Conservation (phyloP, 2,888 invertebrate species). For the Melanotus villosus region DNA sequence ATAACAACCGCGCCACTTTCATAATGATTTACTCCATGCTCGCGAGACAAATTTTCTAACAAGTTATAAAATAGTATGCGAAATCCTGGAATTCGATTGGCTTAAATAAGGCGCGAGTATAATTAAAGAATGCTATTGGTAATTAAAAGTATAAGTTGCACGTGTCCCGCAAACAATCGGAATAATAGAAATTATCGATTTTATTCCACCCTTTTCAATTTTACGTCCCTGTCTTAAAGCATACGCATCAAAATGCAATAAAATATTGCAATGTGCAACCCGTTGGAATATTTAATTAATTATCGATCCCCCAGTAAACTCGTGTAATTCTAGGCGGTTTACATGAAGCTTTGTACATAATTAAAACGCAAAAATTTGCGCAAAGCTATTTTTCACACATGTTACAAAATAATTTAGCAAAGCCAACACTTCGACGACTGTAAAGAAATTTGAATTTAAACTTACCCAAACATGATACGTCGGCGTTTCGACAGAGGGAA, state of each 20-base stretch:
- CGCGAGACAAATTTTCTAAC: not conserved
- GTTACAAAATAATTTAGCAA: not conserved
- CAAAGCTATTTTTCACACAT: not conserved
- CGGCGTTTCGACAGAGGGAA: conserved; percentile 34
- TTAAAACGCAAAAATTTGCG: not conserved
- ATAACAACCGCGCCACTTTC: conserved; percentile 27
- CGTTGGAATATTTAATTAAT: too few species aligned
- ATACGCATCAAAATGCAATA: too few species aligned
- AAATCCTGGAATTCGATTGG: conserved; percentile 32
- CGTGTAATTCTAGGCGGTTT: too few species aligned
- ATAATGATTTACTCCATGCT: conserved; percentile 27
- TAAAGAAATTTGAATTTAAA: conserved; percentile 33
- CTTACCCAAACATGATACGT: conserved; percentile 54
- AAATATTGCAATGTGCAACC: too few species aligned
- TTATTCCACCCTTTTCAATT: not conserved
- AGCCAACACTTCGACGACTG: conserved; percentile 11
- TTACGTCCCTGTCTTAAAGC: not conserved
- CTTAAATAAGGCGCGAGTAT: conserved; percentile 13
- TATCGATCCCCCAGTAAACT: too few species aligned
- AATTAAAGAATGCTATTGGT: conserved; percentile 36
- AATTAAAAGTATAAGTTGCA: conserved; percentile 38
- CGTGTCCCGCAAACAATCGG: conserved; percentile 17
- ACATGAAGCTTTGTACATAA: not conserved
- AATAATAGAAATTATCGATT: conserved; percentile 25
- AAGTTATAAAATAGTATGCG: conserved; percentile 25